Evolutionary conservation across 2,797 vertebrate genomes (phyloP).

Genomic region (Hephaestus fuliginosus): DNA sequence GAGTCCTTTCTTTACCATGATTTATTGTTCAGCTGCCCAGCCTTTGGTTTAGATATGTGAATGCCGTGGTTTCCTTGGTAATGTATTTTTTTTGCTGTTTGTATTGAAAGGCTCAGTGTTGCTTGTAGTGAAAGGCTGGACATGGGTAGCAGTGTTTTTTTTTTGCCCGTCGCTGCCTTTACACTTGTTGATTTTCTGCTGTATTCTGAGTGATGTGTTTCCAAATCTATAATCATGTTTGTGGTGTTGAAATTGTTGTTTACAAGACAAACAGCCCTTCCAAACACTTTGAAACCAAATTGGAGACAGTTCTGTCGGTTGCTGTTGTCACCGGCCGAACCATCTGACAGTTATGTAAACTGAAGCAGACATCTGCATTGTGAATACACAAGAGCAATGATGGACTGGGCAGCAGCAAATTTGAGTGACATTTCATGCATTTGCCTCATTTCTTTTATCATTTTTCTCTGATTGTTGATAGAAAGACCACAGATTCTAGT

Average conservation of each 20-base stretch:
- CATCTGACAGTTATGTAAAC: slow-evolving; percentile 19
- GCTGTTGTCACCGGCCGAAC: neutral
- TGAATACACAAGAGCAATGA: slow-evolving; percentile 5
- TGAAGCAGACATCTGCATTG: slow-evolving; percentile 15
- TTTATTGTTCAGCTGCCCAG: neutral
- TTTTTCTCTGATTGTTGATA: neutral
- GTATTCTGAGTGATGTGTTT: slow-evolving; percentile 13
- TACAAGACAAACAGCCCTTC: neutral
- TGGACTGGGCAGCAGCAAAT: neutral
- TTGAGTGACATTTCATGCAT: slow-evolving; percentile 14
- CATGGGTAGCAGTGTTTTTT: neutral
- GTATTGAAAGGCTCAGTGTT: neutral
- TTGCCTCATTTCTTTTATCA: neutral
- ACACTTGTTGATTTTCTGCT: neutral
- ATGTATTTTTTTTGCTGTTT: neutral
- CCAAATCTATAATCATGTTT: neutral
- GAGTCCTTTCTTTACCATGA: neutral
- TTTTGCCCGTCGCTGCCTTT: neutral
- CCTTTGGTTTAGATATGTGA: neutral
- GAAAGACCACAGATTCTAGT: neutral
- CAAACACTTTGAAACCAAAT: neutral
- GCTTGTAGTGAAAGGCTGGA: neutral
- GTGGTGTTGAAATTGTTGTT: slow-evolving; percentile 7
- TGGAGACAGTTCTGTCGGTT: neutral
- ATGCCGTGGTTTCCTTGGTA: neutral